phyloP scores from a whole-genome alignment of 2,797 vertebrate species.

The Propithecus perrieri region DNA sequence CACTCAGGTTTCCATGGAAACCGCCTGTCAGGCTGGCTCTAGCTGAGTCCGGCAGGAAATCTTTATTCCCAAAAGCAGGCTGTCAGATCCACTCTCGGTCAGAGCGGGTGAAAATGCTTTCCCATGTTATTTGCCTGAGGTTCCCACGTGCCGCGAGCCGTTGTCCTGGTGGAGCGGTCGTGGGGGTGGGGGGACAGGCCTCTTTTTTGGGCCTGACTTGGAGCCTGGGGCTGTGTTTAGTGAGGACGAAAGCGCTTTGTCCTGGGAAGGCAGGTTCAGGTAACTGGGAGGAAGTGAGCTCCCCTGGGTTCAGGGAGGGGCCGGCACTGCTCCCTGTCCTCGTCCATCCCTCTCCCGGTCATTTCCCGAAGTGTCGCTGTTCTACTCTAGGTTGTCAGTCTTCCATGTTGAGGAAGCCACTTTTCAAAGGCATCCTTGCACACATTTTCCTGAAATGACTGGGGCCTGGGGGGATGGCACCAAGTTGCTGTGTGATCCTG shows the following conservation, averaged over 20 bases:
- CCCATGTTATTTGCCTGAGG: slow-evolving; percentile 17
- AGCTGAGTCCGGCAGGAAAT: slow-evolving; percentile 88
- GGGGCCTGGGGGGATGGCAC: background rate
- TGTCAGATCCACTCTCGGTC: slow-evolving; percentile 83
- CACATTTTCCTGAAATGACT: background rate
- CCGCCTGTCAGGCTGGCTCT: slow-evolving; percentile 85
- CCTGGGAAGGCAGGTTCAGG: background rate
- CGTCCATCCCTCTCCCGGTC: rapidly evolving
- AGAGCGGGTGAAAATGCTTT: slow-evolving; percentile 54
- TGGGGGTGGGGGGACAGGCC: background rate
- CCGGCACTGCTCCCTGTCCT: background rate
- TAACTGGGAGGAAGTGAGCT: rapidly evolving
- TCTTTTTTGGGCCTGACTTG: background rate
- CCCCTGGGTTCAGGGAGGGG: background rate
- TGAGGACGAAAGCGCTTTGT: background rate
- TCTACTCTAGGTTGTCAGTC: background rate
- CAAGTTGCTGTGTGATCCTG: background rate
- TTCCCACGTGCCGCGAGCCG: background rate
- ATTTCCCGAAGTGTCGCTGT: rapidly evolving
- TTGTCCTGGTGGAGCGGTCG: background rate
- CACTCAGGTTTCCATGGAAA: slow-evolving; percentile 90
- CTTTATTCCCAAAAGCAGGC: slow-evolving; percentile 85
- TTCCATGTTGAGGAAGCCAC: background rate
- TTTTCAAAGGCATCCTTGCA: background rate
- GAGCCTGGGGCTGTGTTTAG: background rate